Base-by-base conservation (phyloP, 2,888 invertebrate species). In the Chymomyza fuscimana region DNA sequence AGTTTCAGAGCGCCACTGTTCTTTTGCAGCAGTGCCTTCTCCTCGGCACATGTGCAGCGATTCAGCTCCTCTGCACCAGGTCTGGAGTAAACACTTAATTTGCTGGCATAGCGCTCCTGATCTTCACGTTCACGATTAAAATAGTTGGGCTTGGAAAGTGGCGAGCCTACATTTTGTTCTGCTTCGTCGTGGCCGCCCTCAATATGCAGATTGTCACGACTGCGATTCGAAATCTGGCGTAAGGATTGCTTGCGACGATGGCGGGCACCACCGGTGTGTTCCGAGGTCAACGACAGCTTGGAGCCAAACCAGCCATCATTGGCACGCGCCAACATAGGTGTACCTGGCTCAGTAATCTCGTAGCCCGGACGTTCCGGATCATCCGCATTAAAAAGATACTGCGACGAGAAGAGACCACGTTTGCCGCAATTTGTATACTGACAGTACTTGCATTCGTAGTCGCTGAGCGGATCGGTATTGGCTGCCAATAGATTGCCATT, bases 301-400 rank as follows among this genome's bases (percentile, higher is more conserved):
- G 91, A 91, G 3, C 91, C 91, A 36, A 82, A 91, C 90, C 90
- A 91, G 2, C 91, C 91, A 29, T 91, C 91, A 51, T 91, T 91
- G 67, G 91, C 91, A 3, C 91, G 87, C 0, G 91, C 90, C 93
- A 95, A 93, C 95, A 95, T 95, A 0, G 95, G 95, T 6, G 94
- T 93, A 64, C 94, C 94, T 0, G 95, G 94, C 73, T 94, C 94
- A 4, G 84, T 94, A 54, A 95, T 94, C 91, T 95, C 95, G 83
- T 94, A 94, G 36, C 94, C 94, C 0, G 94, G 92, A 40, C 93
- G 93, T 6, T 93, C 91, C 12, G 93, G 93, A 77, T 95, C 94
- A 85, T 95, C 95, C 86, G 94, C 94, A 81, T 90, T 91, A 72
- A 90, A 91, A 1, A 90, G 81, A 25, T 90, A 91, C 61, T 91